Percentiles rank a stretch among this genome's conserved stretches.
Conservation (phyloP, 2,888 invertebrate genomes). For the Lasioglossum oenotherae region DNA sequence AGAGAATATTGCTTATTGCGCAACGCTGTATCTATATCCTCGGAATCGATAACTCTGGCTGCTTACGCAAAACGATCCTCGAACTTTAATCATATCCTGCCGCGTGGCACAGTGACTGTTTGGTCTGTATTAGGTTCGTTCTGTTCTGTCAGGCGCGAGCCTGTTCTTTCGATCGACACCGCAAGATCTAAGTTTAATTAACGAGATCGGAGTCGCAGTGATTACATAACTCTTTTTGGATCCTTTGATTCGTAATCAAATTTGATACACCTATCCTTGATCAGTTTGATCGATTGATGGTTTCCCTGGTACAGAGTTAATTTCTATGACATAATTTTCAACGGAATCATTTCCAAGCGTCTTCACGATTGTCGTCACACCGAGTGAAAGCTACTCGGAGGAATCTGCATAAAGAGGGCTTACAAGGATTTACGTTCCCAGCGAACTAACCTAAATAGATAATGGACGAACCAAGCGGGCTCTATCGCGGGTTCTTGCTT, state of each 20-base stretch:
- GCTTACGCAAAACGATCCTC: conserved; percentile 17
- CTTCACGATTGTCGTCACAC: neutral
- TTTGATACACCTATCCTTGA: no score
- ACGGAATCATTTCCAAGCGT: neutral
- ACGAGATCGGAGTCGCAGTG: neutral
- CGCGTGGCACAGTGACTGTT: neutral
- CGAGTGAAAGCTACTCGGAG: conserved; percentile 25
- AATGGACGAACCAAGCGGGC: conserved; percentile 74
- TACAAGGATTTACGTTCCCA: conserved; percentile 49
- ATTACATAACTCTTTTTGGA: neutral
- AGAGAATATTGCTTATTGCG: conserved; percentile 18
- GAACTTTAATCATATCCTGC: conserved; percentile 19
- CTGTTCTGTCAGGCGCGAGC: neutral
- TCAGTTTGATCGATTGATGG: no score
- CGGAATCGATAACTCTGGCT: neutral
- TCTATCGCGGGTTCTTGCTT: conserved; percentile 67
- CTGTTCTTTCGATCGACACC: neutral
- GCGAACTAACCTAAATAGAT: conserved; percentile 79
- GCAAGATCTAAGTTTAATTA: neutral
- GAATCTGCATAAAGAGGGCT: neutral
- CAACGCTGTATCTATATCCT: conserved; percentile 9
- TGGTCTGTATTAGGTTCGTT: neutral
- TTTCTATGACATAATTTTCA: neutral
- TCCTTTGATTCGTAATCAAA: no score
- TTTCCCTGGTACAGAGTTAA: no score